phyloP scores from a whole-genome alignment of 1,140 invertebrate genomes.

The Ruditapes philippinarum region DNA sequence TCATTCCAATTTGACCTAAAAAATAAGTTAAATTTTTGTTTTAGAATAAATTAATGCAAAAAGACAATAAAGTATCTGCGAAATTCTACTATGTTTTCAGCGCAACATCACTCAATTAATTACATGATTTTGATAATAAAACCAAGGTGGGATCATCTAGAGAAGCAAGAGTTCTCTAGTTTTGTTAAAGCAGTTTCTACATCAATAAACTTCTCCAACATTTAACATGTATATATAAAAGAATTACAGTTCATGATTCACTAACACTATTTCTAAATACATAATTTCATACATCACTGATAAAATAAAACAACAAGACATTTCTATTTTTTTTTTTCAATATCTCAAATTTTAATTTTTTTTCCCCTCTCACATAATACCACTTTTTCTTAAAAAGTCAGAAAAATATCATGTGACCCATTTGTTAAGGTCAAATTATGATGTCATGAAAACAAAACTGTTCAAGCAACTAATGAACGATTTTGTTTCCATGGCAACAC shows the following conservation, averaged over 20 bases:
- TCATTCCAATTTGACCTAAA: no score
- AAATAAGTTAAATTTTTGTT: no score
- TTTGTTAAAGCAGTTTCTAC: background rate
- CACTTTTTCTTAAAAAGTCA: background rate
- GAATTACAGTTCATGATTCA: conserved; percentile 18
- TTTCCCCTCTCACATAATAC: no score
- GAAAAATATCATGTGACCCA: background rate
- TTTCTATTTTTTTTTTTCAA: background rate
- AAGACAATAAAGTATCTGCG: no score
- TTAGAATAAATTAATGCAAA: no score
- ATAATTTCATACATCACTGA: background rate
- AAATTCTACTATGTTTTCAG: no score
- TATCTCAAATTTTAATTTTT: background rate
- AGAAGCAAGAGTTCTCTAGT: background rate
- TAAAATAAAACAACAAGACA: background rate
- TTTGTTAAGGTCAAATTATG: background rate
- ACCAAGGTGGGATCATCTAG: background rate
- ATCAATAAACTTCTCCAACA: no score
- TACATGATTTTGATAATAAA: background rate
- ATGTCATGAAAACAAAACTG: background rate
- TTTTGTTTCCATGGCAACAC: background rate
- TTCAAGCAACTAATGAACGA: background rate
- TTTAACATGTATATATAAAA: no score
- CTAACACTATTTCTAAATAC: background rate
- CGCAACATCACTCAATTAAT: background rate